Percentiles rank a stretch among this genome's conserved stretches.
Evolutionary conservation across 2,888 invertebrate species (phyloP).

Genomic region (Lottia scabra): DNA sequence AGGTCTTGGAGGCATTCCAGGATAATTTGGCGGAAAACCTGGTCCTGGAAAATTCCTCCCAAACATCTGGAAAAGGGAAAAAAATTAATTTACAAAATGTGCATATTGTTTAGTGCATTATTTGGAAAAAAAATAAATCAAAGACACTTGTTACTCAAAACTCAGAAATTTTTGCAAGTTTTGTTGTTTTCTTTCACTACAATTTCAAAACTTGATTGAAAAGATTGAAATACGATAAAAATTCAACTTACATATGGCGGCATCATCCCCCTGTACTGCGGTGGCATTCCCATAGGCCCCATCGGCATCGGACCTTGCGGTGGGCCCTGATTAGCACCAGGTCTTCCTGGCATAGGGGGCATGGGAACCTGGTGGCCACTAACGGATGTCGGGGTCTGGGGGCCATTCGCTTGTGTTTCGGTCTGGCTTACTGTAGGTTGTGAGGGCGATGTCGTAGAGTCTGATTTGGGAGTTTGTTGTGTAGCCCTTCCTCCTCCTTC

Average conservation of each 20-base stretch:
- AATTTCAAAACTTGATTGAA: too few species aligned
- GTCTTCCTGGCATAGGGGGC: slow-evolving; percentile 47
- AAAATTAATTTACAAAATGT: neutral
- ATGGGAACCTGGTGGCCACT: slow-evolving; percentile 37
- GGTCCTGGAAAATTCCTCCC: slow-evolving; percentile 62
- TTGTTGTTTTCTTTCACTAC: too few species aligned
- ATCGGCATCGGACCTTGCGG: slow-evolving; percentile 50
- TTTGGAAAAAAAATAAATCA: too few species aligned
- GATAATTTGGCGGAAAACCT: slow-evolving; percentile 66
- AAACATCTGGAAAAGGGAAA: slow-evolving; percentile 63
- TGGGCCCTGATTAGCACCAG: slow-evolving; percentile 50
- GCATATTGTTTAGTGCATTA: too few species aligned
- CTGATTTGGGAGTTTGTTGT: slow-evolving; percentile 58
- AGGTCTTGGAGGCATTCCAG: slow-evolving; percentile 62
- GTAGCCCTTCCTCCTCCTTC: slow-evolving; percentile 79
- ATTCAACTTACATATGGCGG: slow-evolving; percentile 60
- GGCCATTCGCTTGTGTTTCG: slow-evolving; percentile 65
- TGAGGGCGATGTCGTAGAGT: slow-evolving; percentile 58
- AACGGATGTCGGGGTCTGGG: slow-evolving; percentile 58
- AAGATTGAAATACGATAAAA: too few species aligned
- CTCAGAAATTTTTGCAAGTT: too few species aligned
- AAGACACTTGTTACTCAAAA: too few species aligned
- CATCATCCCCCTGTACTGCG: slow-evolving; percentile 68
- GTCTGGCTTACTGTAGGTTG: slow-evolving; percentile 56
- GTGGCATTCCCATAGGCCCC: slow-evolving; percentile 62